A percentile compares a stretch with the other conserved stretches of the same genome.
phyloP scores from a whole-genome alignment of 2,888 invertebrate species.

The Hypomecis punctinalis region DNA sequence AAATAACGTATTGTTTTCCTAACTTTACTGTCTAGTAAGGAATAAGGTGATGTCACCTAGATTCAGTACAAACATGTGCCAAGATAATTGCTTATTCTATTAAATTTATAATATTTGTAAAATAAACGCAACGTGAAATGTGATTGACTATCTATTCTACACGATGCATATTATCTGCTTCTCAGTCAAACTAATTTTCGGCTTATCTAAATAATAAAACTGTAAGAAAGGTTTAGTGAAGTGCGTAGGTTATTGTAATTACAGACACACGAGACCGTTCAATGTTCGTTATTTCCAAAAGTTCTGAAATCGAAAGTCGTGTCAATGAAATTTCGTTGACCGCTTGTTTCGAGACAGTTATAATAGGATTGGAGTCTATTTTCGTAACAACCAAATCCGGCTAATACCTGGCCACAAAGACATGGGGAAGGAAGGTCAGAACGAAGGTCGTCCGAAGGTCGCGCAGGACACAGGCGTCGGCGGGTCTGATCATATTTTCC shows the following conservation, averaged over 20 bases:
- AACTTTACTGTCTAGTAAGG: conserved; percentile 13
- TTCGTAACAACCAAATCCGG: conserved; percentile 20
- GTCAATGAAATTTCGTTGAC: conserved; percentile 24
- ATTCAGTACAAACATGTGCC: neutral
- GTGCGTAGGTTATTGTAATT: neutral
- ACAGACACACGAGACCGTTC: neutral
- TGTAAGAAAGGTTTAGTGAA: neutral
- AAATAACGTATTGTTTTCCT: conserved; percentile 5
- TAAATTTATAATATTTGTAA: no score
- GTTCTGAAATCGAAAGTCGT: conserved; percentile 16
- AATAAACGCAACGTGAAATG: no score
- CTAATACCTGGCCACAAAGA: conserved; percentile 22
- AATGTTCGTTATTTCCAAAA: neutral
- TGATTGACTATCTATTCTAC: no score
- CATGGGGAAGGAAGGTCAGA: conserved; percentile 35
- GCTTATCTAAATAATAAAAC: no score
- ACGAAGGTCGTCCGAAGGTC: conserved; percentile 63
- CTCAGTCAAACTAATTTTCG: no score
- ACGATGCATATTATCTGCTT: no score
- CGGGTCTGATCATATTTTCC: conserved; percentile 50
- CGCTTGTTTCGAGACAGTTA: conserved; percentile 21
- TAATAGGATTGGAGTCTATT: conserved; percentile 25
- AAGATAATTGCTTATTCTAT: neutral
- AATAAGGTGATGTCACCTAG: conserved; percentile 14
- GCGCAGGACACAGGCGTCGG: conserved; percentile 46